Percentiles rank a stretch among this genome's conserved stretches.
phyloP scores from a whole-genome alignment of 1,140 invertebrate genomes.

The Drosophila athabasca region DNA sequence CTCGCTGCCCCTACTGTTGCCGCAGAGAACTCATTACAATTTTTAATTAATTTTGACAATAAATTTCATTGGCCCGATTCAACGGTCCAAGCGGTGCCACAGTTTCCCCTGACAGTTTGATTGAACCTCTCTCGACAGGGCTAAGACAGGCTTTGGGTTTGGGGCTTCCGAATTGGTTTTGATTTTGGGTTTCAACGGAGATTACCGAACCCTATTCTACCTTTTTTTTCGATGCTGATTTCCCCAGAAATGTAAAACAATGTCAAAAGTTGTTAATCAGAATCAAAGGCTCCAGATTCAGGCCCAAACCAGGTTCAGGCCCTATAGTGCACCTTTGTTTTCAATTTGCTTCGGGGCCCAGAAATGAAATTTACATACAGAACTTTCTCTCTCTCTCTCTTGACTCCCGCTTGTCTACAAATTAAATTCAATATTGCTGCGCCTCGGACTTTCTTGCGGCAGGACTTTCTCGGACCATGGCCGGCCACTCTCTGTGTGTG shows the following conservation, averaged over 20 bases:
- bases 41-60: conserved; percentile 81
- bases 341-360: conserved; percentile 24
- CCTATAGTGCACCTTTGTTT: conserved; percentile 55
- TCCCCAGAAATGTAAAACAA: conserved; percentile 77
- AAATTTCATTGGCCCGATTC: conserved; percentile 44
- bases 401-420: conserved; percentile 66
- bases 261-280: conserved; percentile 78
- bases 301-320: conserved; percentile 6
- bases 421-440: conserved; percentile 75
- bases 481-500: background rate
- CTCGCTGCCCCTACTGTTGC: too few relatives aligned
- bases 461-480: too few relatives aligned
- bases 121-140: conserved; percentile 33
- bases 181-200: conserved; percentile 20
- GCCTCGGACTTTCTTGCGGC: background rate
- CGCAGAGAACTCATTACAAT: conserved; percentile 74
- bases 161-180: conserved; percentile 3
- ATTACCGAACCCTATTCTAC: conserved; percentile 1
- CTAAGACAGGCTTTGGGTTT: conserved; percentile 13
- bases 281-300: conserved; percentile 22
- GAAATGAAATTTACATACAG: conserved; percentile 64
- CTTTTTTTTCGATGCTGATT: conserved; percentile 48
- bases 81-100: background rate
- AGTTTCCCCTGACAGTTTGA: conserved; percentile 64
- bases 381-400: conserved; percentile 5